Base-by-base conservation (phyloP, 2,888 invertebrate genomes). In the Drosophila algonquin region DNA sequence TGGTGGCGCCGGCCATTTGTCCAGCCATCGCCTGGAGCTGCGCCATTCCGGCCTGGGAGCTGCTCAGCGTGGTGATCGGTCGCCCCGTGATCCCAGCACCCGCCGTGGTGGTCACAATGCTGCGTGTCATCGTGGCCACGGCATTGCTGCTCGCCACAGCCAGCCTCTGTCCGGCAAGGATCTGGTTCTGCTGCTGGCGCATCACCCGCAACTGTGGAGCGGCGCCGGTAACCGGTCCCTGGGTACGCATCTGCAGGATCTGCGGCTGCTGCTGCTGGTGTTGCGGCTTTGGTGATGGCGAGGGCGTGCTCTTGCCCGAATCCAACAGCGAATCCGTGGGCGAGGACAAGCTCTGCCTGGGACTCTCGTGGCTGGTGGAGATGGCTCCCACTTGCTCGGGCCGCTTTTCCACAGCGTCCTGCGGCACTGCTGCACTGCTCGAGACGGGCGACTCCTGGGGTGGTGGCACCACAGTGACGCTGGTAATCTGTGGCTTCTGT, bases 311-410 rank as follows among this genome's bases (percentile, higher is more conserved):
- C 69, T 84, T 83, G 48, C 68, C 55, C n/a, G 82, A 81, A 16
- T 91, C 92, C 8, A 89, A 51, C 8, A 89, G 52, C 0, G 90
- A 89, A 12, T 90, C 90, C 0, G 94, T 94, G 3, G 94, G 94
- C n/a, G 95, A 94, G 18, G 89, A 80, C 0, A 95, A 94, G 73
- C 94, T 94, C 1, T 94, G 93, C 72, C 95, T 95, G 0, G 96
- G 95, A 53, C 96, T 95, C 46, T 96, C 96, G 83, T 96, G 95
- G 90, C 96, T 97, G 0, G 97, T 97, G 79, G 96, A 97, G 10
- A 97, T 96, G 0, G 96, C 95, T 0, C 96, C 97, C 6, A 96
- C 97, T 90, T 97, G 97, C 69, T 96, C 96, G 0, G 97, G 97
- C 1, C 94, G 94, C 81, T 95, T 94, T 45, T 87, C 87, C 1